Percentiles rank a stretch among this genome's conserved stretches.
Evolutionary conservation across 1,140 invertebrate species (phyloP).

Genomic region (Portunus trituberculatus): DNA sequence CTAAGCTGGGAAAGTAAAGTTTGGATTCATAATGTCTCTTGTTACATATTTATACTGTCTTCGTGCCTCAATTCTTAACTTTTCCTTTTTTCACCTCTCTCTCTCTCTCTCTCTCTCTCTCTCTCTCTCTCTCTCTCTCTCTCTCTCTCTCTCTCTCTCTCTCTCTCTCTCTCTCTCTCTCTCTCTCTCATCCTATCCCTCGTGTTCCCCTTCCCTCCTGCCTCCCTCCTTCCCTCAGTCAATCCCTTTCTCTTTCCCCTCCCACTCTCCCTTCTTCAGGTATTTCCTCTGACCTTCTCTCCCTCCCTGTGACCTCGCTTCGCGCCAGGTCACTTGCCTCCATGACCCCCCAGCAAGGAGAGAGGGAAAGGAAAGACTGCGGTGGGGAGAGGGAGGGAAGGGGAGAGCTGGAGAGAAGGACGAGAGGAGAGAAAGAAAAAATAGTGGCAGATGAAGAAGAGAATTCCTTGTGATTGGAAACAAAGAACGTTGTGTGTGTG

Average conservation of each 20-base stretch:
- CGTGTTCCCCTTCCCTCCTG: not conserved
- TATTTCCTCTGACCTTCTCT: constrained; percentile 12
- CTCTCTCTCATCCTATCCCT: not conserved
- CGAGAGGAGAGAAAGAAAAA: no score
- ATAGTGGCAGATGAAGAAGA: no score
- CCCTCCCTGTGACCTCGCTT: not conserved
- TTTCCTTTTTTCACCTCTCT: not conserved
- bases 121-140: constrained; percentile 24
- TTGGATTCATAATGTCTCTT: no score
- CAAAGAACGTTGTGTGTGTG: no score
- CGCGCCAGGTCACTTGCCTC: constrained; percentile 7
- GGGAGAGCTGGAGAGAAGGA: not conserved
- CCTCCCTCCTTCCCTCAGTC: not conserved
- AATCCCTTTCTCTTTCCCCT: constrained; percentile 10
- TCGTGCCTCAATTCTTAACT: not conserved
- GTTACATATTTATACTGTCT: not conserved
- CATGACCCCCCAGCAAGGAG: not conserved
- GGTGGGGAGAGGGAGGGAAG: not conserved
- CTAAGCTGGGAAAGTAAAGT: no score
- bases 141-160: not conserved
- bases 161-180: not conserved
- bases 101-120: constrained; percentile 13
- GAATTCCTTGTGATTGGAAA: no score
- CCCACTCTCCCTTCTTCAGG: not conserved
- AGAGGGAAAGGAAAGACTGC: not conserved